phyloP scores from a whole-genome alignment of 2,797 vertebrate genomes.

The Falco rusticolus region DNA sequence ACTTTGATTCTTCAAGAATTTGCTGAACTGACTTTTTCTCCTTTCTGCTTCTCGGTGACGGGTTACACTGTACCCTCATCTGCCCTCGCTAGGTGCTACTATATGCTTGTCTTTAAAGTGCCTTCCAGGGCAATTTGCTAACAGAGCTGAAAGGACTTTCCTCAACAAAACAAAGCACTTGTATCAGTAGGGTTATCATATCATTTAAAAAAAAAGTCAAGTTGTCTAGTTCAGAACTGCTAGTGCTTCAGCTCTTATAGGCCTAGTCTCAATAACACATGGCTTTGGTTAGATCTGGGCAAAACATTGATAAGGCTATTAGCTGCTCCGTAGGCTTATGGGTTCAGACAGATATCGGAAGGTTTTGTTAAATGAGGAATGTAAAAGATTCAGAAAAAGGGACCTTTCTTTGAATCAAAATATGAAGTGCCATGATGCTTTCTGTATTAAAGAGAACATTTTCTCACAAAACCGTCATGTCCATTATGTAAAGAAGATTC shows the following conservation, averaged over 20 bases:
- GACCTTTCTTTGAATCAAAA: not conserved
- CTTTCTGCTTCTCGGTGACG: not conserved
- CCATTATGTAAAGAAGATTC: not conserved
- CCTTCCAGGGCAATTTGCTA: not conserved
- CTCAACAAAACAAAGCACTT: not conserved
- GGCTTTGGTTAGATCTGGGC: not conserved
- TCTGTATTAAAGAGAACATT: not conserved
- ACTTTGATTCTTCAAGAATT: not conserved
- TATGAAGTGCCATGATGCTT: not conserved
- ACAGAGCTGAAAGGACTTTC: not conserved
- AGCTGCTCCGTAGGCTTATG: not conserved
- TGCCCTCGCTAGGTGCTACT: not conserved
- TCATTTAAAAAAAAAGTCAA: not conserved
- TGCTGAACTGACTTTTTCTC: not conserved
- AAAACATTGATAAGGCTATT: not conserved
- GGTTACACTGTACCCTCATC: not conserved
- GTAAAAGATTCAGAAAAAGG: not conserved
- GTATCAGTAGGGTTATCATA: not conserved
- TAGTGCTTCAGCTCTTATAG: not conserved
- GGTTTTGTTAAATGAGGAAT: not conserved
- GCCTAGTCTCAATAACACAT: not conserved
- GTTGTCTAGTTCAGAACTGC: not conserved
- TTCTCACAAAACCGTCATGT: not conserved
- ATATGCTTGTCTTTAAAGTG: not conserved
- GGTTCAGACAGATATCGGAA: not conserved